These are phyloP conservation scores for Eira barbara DNA, from an alignment of 2,113 vertebrate species.

Conservation along the genomic window DNA sequence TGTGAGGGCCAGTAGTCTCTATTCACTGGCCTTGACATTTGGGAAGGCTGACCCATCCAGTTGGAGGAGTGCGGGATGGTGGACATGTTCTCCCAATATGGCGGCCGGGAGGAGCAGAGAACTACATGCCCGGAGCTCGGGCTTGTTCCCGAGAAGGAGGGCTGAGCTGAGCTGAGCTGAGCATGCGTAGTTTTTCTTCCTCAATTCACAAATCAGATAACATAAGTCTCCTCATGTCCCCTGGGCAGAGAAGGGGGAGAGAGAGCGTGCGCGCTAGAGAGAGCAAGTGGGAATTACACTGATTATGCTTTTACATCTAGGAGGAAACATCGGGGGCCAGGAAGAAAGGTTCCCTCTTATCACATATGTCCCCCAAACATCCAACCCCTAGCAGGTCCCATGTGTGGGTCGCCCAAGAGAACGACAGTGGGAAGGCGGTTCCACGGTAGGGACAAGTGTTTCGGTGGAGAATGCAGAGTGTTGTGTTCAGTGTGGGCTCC, in stretches of 20 bases:
- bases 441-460: fast-evolving
- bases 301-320: background rate
- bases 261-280: background rate
- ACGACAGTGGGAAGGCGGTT: background rate
- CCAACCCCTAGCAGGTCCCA: background rate
- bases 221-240: background rate
- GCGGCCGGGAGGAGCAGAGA: background rate
- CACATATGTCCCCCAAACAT: fast-evolving
- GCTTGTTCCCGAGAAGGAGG: background rate
- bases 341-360: background rate
- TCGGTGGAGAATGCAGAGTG: fast-evolving
- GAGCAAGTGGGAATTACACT: background rate
- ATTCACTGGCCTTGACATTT: background rate
- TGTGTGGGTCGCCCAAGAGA: background rate
- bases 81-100: background rate
- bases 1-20: background rate
- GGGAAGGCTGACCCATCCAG: fast-evolving
- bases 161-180: background rate
- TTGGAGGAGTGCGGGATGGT: background rate
- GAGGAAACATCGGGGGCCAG: background rate
- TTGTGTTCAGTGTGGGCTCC: fast-evolving
- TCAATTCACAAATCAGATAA: background rate
- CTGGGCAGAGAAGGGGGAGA: background rate
- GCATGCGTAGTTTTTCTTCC: background rate
- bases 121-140: background rate